Conservation (phyloP, 2,888 invertebrate species). For the Sinohyriopsis cumingii region DNA sequence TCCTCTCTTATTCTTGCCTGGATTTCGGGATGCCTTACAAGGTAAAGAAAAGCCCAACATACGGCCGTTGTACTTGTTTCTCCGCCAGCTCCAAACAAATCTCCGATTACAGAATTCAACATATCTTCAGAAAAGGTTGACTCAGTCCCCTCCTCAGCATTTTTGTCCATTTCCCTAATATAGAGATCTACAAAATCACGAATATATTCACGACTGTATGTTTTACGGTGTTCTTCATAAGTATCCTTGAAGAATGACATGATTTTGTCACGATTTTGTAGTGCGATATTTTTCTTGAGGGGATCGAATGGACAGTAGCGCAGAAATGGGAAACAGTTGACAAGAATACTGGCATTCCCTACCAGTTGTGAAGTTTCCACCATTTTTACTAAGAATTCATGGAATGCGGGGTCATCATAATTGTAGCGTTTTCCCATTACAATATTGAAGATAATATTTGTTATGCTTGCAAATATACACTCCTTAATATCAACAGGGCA, state of each 20-base stretch:
- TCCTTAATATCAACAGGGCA: conserved; percentile 30
- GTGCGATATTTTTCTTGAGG: conserved; percentile 18
- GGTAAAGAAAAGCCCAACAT: conserved; percentile 86
- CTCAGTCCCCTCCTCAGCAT: background rate
- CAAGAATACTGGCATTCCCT: conserved; percentile 23
- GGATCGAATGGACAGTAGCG: conserved; percentile 40
- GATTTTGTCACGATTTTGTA: conserved; percentile 12
- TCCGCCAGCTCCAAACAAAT: conserved; percentile 56
- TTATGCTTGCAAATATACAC: conserved; percentile 34
- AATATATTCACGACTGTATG: conserved; percentile 26
- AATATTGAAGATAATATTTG: conserved; percentile 48
- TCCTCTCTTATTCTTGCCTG: conserved; percentile 36
- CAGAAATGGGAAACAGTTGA: conserved; percentile 29
- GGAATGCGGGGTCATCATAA: conserved; percentile 44
- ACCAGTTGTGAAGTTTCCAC: conserved; percentile 34
- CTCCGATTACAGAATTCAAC: conserved; percentile 25
- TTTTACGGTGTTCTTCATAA: conserved; percentile 19
- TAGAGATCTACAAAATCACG: conserved; percentile 45
- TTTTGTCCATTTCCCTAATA: conserved; percentile 20
- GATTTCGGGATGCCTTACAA: conserved; percentile 83
- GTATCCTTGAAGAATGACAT: conserved; percentile 12
- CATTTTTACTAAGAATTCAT: conserved; percentile 31
- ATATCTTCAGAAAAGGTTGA: conserved; percentile 25
- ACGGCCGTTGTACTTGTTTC: conserved; percentile 89
- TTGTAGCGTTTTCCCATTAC: conserved; percentile 43